Evolutionary conservation across 2,113 vertebrate genomes (phyloP), one percentile per base, ranked within the genome.

Genomic region (Hepsetus odoe): DNA sequence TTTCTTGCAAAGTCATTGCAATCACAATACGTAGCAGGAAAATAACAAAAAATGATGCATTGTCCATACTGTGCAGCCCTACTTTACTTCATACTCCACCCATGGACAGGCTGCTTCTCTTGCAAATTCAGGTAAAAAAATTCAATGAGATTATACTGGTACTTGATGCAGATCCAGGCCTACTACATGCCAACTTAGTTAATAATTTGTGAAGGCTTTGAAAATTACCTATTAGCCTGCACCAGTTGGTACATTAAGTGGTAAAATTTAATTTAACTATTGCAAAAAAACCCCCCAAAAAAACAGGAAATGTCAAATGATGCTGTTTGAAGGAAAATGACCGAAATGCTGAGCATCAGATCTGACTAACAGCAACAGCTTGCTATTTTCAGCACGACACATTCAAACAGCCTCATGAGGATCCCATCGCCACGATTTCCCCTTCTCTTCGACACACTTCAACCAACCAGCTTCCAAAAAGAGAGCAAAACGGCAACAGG

Each of bases 401-500:
- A n/a, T n/a, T n/a, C n/a, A n/a, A n/a, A n/a, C n/a, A n/a, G n/a
- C n/a, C n/a, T n/a, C n/a, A 67, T 28, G 46, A 46, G 24, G 8
- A 5, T 28, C 38, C 51, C 38, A n/a, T 53, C 40, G 62, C 30
- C 42, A 13, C 14, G 12, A 13, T 46, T 44, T n/a, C 59, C 16
- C n/a, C 20, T 13, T 61, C 22, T 38, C 58, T 76, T 4, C 46
- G 18, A 1, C 5, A 38, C 40, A 59, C 59, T 56, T 49, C 65
- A 69, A 62, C 35, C 49, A 66, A 26, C 44, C 26, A 32, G 40
- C 40, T 5, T 46, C 51, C 22, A 49, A 40, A 5, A 6, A 42
- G 72, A 64, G 35, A 30, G 30, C 44, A 56, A 80, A 67, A 59
- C 38, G 55, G 46, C 30, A 59, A 30, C 30, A 35, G 33, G 49